Evolutionary conservation across 2,888 invertebrate species (phyloP).

Genomic region (Leptopterna dolabrata): DNA sequence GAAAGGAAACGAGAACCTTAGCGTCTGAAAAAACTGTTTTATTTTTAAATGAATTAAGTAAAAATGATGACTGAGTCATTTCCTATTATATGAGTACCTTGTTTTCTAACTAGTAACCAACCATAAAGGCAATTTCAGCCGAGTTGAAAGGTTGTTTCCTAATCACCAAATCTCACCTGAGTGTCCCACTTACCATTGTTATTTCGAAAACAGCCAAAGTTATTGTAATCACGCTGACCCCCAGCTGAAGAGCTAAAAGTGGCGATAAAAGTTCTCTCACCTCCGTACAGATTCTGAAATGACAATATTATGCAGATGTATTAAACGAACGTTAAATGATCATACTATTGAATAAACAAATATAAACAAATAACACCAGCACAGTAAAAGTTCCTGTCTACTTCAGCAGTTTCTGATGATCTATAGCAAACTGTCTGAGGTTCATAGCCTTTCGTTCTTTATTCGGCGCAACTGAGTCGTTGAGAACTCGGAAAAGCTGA

Average conservation of each 20-base stretch:
- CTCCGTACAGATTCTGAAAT: conserved; percentile 32
- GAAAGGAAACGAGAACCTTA: not conserved
- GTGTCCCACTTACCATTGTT: conserved; percentile 44
- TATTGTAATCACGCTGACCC: conserved; percentile 31
- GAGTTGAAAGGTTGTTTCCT: too few species aligned
- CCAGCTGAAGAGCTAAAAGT: conserved; percentile 30
- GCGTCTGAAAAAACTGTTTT: too few species aligned
- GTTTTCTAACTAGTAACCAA: too few species aligned
- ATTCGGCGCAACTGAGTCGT: not conserved
- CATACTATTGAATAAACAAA: too few species aligned
- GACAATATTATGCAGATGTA: not conserved
- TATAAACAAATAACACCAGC: not conserved
- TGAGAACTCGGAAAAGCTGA: conserved; percentile 16
- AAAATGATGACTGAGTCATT: too few species aligned
- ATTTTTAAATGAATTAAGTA: too few species aligned
- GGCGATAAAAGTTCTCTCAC: conserved; percentile 40
- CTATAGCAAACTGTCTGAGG: conserved; percentile 20
- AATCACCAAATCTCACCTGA: too few species aligned
- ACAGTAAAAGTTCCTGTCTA: not conserved
- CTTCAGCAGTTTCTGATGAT: conserved; percentile 39
- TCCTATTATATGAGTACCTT: too few species aligned
- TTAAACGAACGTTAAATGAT: not conserved
- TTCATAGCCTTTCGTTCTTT: not conserved
- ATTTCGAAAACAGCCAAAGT: conserved; percentile 43
- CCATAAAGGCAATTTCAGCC: too few species aligned